Conservation (phyloP, 2,113 vertebrate genomes). For the Zapus hudsonius region DNA sequence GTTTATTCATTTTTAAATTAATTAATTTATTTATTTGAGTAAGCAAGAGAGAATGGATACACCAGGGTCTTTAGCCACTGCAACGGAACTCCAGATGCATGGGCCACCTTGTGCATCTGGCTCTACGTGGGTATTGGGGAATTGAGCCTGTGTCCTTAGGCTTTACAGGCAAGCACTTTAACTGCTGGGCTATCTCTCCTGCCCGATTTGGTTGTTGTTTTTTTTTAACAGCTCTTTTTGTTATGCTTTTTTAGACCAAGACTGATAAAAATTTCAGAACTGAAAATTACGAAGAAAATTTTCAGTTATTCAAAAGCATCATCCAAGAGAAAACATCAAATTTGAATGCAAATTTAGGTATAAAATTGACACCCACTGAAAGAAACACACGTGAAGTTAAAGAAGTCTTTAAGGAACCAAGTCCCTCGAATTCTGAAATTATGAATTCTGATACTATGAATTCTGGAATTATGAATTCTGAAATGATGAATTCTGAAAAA, state of each 20-base stretch:
- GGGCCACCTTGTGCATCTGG: too few species aligned
- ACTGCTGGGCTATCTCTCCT: background rate
- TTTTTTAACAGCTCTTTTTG: background rate
- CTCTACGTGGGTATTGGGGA: too few species aligned
- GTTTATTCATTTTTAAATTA: too few species aligned
- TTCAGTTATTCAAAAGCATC: constrained; percentile 83
- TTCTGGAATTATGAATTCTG: too few species aligned
- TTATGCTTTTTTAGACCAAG: constrained; percentile 85
- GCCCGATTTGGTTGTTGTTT: background rate
- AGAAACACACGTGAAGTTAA: accelerated
- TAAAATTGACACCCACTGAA: constrained; percentile 85
- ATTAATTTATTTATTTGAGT: too few species aligned
- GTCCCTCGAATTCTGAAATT: background rate
- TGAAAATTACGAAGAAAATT: constrained; percentile 85
- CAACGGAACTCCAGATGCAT: too few species aligned
- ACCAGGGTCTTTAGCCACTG: too few species aligned
- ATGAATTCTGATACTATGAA: too few species aligned
- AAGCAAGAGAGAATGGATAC: too few species aligned
- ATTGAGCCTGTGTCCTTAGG: too few species aligned
- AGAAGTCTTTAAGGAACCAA: accelerated
- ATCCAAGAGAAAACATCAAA: constrained; percentile 55
- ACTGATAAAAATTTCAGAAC: constrained; percentile 87
- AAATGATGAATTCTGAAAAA: too few species aligned
- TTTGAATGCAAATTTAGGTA: constrained; percentile 75
- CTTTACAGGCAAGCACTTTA: too few species aligned